Evolutionary conservation across 2,888 invertebrate species (phyloP), one percentile per base, ranked within the genome.

Genomic region (Tricholauxania praeusta): DNA sequence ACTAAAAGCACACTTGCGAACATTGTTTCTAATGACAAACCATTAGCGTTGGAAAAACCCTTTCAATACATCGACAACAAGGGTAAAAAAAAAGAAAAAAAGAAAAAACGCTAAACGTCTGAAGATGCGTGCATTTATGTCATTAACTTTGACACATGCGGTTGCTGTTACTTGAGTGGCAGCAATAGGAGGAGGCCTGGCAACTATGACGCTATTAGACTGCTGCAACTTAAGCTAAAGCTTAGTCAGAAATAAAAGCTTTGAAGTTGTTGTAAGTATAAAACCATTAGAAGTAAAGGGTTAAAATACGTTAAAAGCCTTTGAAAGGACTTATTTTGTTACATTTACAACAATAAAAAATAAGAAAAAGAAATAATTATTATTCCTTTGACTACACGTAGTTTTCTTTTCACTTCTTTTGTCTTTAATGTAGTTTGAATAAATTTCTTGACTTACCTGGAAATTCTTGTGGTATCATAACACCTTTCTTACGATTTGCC

Each of bases 391-490:
- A 4, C 28, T 28, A 3, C 28, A 28, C 28, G 39, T 7, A 39
- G 7, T 39, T 39, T 7, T 39, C 10, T 39, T 39, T 39, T 39
- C 2, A 39, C 39, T 39, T 10, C 5, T 2, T 39, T 39, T 39
- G 6, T 39, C 39, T 7, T 1, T 39, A 4, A 39, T 39, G 10
- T 39, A 4, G 10, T 39, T 8, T 8, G 10, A 53, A 53, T 3
- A 17, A 53, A 17, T 15, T 53, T 53, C 15, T 32, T n/a, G 22
- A 78, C 82, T 83, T 75, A 87, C 87, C 87, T 81, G 87, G 83
- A 84, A 87, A 87, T 78, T 87, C 87, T 76, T 87, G 87, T 32
- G 87, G 87, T 80, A 87, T 87, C 72, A 86, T 85, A 66, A 87
- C 84, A 57, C 84, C 84, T 77, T 87, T 87, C 66, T 87, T 87